Percentiles rank a stretch among this genome's conserved stretches.
These are phyloP conservation scores for Buteo buteo DNA, from an alignment of 2,113 vertebrate genomes.

Conservation along the genomic window DNA sequence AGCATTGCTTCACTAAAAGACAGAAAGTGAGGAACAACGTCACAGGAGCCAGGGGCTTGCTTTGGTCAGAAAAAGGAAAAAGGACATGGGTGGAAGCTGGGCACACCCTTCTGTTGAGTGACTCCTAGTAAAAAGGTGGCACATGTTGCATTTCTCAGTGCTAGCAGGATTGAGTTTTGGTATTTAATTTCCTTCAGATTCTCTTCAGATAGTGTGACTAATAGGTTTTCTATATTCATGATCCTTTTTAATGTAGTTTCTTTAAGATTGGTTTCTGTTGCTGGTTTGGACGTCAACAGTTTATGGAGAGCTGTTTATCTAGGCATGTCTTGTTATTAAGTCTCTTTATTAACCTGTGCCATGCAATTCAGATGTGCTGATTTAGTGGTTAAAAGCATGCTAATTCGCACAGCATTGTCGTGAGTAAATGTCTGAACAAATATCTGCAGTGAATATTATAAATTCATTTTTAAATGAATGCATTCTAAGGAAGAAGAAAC, in stretches of 20 bases:
- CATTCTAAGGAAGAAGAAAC: neutral
- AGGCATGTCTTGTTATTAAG: neutral
- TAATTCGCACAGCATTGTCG: neutral
- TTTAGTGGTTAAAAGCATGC: neutral
- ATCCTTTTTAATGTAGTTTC: neutral
- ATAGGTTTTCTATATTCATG: neutral
- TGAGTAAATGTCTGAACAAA: neutral
- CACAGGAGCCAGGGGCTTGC: neutral
- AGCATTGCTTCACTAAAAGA: neutral
- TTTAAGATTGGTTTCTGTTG: neutral
- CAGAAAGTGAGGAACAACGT: neutral
- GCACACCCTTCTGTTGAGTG: neutral
- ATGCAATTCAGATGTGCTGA: neutral
- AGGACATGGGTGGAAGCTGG: neutral
- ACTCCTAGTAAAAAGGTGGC: neutral
- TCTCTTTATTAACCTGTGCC: neutral
- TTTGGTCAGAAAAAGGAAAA: neutral
- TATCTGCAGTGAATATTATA: neutral
- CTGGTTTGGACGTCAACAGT: neutral
- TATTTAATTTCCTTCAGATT: neutral
- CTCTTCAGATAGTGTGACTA: neutral
- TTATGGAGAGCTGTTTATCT: neutral
- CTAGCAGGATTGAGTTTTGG: neutral
- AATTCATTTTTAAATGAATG: neutral
- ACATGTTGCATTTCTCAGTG: neutral